phyloP scores from a whole-genome alignment of 2,113 vertebrate species.

The Oryzias javanicus region DNA sequence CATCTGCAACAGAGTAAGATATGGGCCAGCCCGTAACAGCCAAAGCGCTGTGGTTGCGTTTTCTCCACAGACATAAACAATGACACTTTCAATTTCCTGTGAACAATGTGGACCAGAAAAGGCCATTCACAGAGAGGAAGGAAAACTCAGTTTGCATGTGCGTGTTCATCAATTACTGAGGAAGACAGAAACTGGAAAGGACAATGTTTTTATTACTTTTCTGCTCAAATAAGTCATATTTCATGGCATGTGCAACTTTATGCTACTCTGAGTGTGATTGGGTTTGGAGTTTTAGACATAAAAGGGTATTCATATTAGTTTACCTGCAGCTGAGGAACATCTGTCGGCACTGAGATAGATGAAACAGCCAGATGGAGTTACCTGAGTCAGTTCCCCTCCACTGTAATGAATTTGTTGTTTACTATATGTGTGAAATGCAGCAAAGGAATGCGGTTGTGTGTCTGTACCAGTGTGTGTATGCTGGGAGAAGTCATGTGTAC shows the following conservation, averaged over 20 bases:
- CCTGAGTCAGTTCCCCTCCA: conserved; percentile 38
- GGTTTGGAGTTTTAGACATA: conserved; percentile 3
- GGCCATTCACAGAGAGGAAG: conserved; percentile 51
- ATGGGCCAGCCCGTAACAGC: conserved; percentile 56
- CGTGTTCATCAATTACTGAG: conserved; percentile 17
- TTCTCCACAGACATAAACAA: conserved; percentile 71
- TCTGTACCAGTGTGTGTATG: conserved; percentile 29
- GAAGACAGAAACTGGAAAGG: conserved; percentile 21
- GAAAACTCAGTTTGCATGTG: conserved; percentile 20
- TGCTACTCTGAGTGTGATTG: not conserved
- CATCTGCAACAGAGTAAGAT: conserved; percentile 55
- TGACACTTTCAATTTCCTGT: conserved; percentile 75
- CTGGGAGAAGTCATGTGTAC: conserved; percentile 62
- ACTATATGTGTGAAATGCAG: conserved; percentile 66
- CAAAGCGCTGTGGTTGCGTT: conserved; percentile 55
- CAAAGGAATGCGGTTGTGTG: conserved; percentile 52
- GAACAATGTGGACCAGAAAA: conserved; percentile 43
- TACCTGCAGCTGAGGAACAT: conserved; percentile 52
- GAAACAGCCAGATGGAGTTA: conserved; percentile 55
- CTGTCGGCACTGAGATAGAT: conserved; percentile 47
- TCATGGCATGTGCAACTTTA: not conserved
- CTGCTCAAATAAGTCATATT: conserved; percentile 8
- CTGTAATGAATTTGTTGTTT: conserved; percentile 63
- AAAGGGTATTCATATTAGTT: conserved; percentile 15
- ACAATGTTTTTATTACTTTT: conserved; percentile 16